Base-by-base conservation (phyloP, 2,797 vertebrate genomes). In the Ambastaia sidthimunki region DNA sequence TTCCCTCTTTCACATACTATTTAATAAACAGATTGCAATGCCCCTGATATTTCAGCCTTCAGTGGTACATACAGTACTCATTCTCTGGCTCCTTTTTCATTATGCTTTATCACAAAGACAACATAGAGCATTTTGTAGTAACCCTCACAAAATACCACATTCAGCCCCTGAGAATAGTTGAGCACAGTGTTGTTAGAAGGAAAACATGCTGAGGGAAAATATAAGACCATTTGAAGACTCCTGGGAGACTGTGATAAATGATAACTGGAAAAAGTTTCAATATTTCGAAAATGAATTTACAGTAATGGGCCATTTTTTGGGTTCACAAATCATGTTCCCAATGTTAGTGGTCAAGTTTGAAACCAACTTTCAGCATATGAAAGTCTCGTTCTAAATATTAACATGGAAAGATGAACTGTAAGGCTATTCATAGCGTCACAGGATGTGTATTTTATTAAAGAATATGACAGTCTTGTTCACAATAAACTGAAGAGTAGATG, bases 121-220 rank as follows among this genome's bases (percentile, higher is more conserved):
- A 65, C 60, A 65, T 16, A 67, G 15, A 59, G 21, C 63, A 25
- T 76, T 76, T 69, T 68, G 50, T 31, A 59, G 16, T 18, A 65
- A 63, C 25, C 31, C 28, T 65, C 47, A 57, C 74, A 76, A 68
- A 68, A 62, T 65, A 25, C 50, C 48, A 68, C 48, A 75, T 19
- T 68, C 74, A 57, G 34, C 65, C 44, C 37, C 18, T 59, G 74
- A 59, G 65, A 59, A 76, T 48, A 76, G 50, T n/a, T 44, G 3
- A 55, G 50, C 21, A 41, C 15, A 37, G 28, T 23, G 21, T 76
- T 47, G 50, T 76, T 68, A 55, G 11, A 57, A 2, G 16, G 41
- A 34, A 68, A 76, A 69, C 74, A 76, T 47, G 37, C 59, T 76
- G 34, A 59, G 63, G 48, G 65, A 31, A 69, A 68, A 69, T 31